Conservation (phyloP, 2,888 invertebrate genomes). For the Mythimna loreyi region DNA sequence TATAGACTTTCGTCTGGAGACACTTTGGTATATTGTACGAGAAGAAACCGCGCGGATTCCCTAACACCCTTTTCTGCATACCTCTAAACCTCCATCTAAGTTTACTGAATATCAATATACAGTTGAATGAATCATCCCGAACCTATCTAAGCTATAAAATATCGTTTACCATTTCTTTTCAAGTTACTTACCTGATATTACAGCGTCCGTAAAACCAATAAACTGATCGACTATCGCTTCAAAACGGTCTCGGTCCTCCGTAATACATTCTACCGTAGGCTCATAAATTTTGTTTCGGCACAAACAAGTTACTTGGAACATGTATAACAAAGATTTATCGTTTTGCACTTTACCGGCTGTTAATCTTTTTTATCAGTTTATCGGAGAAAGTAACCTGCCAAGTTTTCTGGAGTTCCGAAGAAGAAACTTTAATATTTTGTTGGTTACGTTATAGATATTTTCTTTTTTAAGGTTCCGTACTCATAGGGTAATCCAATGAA, state of each 20-base stretch:
- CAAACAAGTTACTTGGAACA: constrained; percentile 47
- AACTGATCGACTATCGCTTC: constrained; percentile 4
- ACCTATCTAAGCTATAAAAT: not conserved
- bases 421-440: constrained; percentile 12
- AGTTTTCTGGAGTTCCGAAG: constrained; percentile 15
- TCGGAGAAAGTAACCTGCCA: constrained; percentile 21
- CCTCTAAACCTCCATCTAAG: too few species aligned
- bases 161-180: constrained; percentile 2
- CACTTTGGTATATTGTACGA: too few species aligned
- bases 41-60: too few species aligned
- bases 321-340: constrained; percentile 59
- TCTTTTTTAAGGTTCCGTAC: not conserved
- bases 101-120: not conserved
- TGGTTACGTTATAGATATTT: not conserved
- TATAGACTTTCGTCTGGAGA: too few species aligned
- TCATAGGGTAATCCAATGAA: too few species aligned
- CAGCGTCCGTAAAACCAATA: constrained; percentile 3
- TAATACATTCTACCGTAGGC: constrained; percentile 33
- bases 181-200: not conserved
- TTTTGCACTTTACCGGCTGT: constrained; percentile 28
- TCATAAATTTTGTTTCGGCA: constrained; percentile 50
- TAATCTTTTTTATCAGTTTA: constrained; percentile 46
- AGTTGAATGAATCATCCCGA: not conserved
- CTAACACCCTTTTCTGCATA: too few species aligned
- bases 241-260: not conserved